phyloP scores from a whole-genome alignment of 1,140 invertebrate genomes.

The Ceratosolen solmsi region DNA sequence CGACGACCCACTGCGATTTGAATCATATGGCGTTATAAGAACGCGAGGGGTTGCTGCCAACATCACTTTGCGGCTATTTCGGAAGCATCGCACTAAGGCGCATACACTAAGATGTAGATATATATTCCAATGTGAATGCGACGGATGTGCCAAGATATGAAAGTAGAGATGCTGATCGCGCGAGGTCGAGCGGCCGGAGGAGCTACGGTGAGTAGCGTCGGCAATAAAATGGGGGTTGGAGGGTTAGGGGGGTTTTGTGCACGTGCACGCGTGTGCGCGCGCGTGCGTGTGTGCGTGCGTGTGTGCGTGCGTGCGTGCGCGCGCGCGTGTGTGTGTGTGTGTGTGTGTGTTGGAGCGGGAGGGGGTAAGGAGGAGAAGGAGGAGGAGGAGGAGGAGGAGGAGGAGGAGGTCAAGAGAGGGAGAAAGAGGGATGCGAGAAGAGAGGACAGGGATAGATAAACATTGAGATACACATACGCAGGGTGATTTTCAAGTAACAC shows the following conservation, averaged over 20 bases:
- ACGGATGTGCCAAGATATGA: background rate
- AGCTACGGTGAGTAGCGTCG: too few species aligned
- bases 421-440: too few species aligned
- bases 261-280: too few species aligned
- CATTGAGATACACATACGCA: background rate
- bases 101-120: background rate
- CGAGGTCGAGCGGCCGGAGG: too few species aligned
- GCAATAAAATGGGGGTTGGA: too few species aligned
- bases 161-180: background rate
- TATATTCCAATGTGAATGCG: background rate
- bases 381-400: too few species aligned
- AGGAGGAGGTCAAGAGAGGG: too few species aligned
- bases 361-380: too few species aligned
- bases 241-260: too few species aligned
- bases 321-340: background rate
- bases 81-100: background rate
- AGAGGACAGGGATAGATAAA: conserved; percentile 9
- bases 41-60: background rate
- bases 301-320: background rate
- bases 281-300: too few species aligned
- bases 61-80: conserved; percentile 8
- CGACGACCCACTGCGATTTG: background rate
- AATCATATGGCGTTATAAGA: too few species aligned
- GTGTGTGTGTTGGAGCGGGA: too few species aligned
- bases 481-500: conserved; percentile 23